These are phyloP conservation scores for Chitala chitala DNA, from an alignment of 2,113 vertebrate species.

Conservation along the genomic window DNA sequence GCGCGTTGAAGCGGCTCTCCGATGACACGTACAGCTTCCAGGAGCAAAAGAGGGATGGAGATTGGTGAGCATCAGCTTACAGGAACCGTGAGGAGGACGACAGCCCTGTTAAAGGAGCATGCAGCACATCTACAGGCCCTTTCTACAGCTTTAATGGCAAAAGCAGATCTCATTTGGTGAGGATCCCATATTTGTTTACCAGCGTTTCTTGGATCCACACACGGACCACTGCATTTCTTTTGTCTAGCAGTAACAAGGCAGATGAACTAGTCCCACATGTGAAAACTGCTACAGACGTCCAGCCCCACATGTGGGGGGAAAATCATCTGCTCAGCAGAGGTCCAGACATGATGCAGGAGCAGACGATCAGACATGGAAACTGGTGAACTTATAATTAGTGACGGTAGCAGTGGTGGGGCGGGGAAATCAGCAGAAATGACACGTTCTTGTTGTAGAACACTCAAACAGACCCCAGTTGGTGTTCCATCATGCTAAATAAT, in stretches of 20 bases:
- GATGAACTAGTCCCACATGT: background rate
- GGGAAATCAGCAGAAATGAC: background rate
- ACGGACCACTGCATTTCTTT: background rate
- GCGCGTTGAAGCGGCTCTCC: conserved; percentile 92
- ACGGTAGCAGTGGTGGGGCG: too few species aligned
- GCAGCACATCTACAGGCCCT: too few species aligned
- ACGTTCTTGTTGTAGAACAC: too few species aligned
- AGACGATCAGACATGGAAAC: background rate
- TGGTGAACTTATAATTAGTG: background rate
- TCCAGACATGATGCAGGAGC: background rate
- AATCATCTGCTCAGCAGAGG: background rate
- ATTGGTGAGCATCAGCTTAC: background rate
- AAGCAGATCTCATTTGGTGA: background rate
- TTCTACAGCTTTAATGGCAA: background rate
- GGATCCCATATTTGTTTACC: background rate
- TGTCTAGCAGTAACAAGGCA: background rate
- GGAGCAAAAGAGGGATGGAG: background rate
- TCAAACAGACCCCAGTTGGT: too few species aligned
- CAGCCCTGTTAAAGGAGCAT: too few species aligned
- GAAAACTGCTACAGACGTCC: background rate
- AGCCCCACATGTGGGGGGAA: too few species aligned
- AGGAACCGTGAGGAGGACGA: too few species aligned
- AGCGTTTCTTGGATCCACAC: background rate
- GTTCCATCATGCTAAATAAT: too few species aligned
- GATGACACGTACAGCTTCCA: conserved; percentile 97